These are phyloP conservation scores for Macroramphosus scolopax DNA, from an alignment of 2,797 vertebrate genomes.

Conservation along the genomic window DNA sequence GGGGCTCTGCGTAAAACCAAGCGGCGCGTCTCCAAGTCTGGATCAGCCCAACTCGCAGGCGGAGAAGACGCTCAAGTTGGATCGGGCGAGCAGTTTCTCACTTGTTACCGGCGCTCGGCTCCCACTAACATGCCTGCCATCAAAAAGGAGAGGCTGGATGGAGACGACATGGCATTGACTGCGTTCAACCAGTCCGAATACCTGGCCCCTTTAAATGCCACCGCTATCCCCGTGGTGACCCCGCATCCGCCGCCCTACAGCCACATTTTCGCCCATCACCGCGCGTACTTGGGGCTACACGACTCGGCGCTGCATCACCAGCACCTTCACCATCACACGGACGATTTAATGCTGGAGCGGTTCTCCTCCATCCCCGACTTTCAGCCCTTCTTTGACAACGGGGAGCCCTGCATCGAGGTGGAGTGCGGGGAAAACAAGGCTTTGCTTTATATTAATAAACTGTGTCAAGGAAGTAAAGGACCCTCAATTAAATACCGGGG, in stretches of 20 bases:
- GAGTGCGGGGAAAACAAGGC: constrained; percentile 98
- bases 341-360: constrained; percentile 91
- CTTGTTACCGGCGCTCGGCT: constrained; percentile 75
- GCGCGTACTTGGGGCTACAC: constrained; percentile 87
- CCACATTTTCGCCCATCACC: constrained; percentile 87
- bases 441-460: constrained; percentile 94
- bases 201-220: constrained; percentile 87
- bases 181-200: constrained; percentile 91
- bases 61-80: constrained; percentile 76
- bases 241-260: constrained; percentile 89
- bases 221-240: constrained; percentile 88
- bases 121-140: constrained; percentile 91
- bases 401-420: constrained; percentile 97
- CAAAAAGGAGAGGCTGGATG: constrained; percentile 93
- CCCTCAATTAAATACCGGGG: constrained; percentile 96
- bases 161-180: constrained; percentile 91
- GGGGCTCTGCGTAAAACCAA: constrained; percentile 77
- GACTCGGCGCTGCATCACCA: constrained; percentile 82
- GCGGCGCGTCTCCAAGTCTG: constrained; percentile 79
- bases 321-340: constrained; percentile 84
- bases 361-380: constrained; percentile 92
- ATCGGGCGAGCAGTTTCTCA: constrained; percentile 72
- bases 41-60: constrained; percentile 70
- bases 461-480: constrained; percentile 97
- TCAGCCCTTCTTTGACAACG: constrained; percentile 95